Base-by-base conservation (phyloP, 2,113 vertebrate genomes). In the Amphilophus citrinellus region DNA sequence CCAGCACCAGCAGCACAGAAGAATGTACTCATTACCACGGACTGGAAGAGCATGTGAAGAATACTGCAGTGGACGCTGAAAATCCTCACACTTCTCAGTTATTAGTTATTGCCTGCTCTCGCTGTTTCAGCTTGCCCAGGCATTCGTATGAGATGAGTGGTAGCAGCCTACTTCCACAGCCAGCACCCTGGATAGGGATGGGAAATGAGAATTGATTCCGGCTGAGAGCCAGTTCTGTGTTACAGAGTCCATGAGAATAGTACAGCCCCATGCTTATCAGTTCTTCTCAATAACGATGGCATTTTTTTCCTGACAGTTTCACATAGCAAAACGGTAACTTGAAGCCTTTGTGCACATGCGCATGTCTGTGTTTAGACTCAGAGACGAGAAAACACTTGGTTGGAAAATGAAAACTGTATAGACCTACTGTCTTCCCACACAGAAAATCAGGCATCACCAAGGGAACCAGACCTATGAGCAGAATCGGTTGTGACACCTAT, bases 161-260 rank as follows among this genome's bases (percentile, higher is more conserved):
- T 53, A 53, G 56, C 56, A 59, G 14, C 53, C 56, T 76, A 8
- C 47, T 59, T 59, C 35, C 35, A 0, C 35, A 18, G 37, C 22
- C 73, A 39, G 56, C 13, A 37, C 35, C 7, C 10, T 59, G 27
- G 17, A 73, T 32, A 73, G 47, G 44, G 66, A 2, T 53, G 44
- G 44, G 68, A 56, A 73, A 73, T 73, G 47, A 56, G 27, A 73
- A 56, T n/a, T 17, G 18, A 73, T 73, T 73, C 68, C 68, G 53
- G 27, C 27, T 56, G 68, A 32, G 47, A 32, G 27, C 18, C 68
- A 73, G 66, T 73, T 53, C 66, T 32, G 6, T 50, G 66, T 73
- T 73, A 3, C 47, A 44, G 47, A 32, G 42, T 73, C 68, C 17
- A 56, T 73, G 20, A 56, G 68, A 73, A 56, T 35, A 73, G 68